Evolutionary conservation across 2,113 vertebrate genomes (phyloP).

Genomic region (Apistogramma diplotaenia): DNA sequence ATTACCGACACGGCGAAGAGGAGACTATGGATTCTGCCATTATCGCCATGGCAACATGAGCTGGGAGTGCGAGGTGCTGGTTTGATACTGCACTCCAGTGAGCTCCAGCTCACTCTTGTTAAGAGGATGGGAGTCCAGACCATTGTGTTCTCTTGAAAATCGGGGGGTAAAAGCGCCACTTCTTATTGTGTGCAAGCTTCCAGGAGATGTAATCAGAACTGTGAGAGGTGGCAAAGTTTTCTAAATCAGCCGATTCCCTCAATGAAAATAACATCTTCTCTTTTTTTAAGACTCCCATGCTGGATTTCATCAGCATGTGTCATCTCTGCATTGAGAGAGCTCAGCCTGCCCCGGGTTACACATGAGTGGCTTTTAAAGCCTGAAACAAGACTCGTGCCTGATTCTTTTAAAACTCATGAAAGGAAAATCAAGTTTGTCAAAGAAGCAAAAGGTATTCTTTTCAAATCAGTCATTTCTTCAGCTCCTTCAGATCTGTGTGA

Average conservation of each 20-base stretch:
- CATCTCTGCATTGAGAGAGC: conserved; percentile 1
- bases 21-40: conserved; percentile 57
- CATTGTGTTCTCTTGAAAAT: conserved; percentile 51
- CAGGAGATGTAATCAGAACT: conserved; percentile 27
- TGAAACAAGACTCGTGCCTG: neutral
- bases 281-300: neutral
- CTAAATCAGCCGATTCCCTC: conserved; percentile 6
- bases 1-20: conserved; percentile 53
- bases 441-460: neutral
- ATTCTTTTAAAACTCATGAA: neutral
- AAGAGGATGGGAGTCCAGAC: conserved; percentile 46
- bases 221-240: conserved; percentile 12
- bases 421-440: neutral
- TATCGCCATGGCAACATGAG: conserved; percentile 74
- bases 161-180: conserved; percentile 9
- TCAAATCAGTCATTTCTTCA: neutral
- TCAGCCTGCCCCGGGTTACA: neutral
- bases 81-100: conserved; percentile 58
- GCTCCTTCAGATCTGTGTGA: neutral
- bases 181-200: conserved; percentile 13
- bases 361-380: neutral
- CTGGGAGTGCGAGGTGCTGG: conserved; percentile 25
- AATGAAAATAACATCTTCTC: neutral
- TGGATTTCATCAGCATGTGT: neutral
- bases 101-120: conserved; percentile 41